Conservation (phyloP, 1,140 invertebrate genomes). For the Acromyrmex charruanus region DNA sequence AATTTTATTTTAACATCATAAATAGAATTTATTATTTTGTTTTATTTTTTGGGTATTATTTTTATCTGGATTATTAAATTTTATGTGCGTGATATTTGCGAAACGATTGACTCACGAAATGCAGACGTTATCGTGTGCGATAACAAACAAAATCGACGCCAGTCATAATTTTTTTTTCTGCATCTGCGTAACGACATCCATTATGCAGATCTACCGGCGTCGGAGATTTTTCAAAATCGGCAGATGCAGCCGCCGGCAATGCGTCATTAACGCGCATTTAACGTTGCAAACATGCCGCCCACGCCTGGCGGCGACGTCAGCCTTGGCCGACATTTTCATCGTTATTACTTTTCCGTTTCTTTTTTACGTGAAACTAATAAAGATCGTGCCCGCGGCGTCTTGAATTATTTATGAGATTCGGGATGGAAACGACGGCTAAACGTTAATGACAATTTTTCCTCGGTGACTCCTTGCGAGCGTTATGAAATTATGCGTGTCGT, state of each 20-base stretch:
- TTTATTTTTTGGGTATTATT: background rate
- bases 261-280: slow-evolving; percentile 33
- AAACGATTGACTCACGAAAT: slow-evolving; percentile 9
- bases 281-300: slow-evolving; percentile 33
- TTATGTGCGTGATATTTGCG: background rate
- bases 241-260: slow-evolving; percentile 12
- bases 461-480: slow-evolving; percentile 16
- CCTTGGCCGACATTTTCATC: slow-evolving; percentile 72
- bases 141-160: background rate
- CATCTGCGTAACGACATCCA: background rate
- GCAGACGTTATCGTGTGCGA: slow-evolving; percentile 12
- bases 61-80: background rate
- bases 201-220: slow-evolving; percentile 21
- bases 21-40: background rate
- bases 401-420: slow-evolving; percentile 74
- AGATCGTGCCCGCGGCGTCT: slow-evolving; percentile 66
- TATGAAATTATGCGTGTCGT: slow-evolving; percentile 2
- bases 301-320: slow-evolving; percentile 52
- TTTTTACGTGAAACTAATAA: slow-evolving; percentile 69
- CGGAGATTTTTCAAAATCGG: slow-evolving; percentile 49
- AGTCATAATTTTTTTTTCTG: slow-evolving; percentile 24
- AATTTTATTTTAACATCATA: background rate
- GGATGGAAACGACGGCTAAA: slow-evolving; percentile 61
- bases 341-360: slow-evolving; percentile 40
- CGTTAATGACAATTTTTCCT: slow-evolving; percentile 62